Conservation (phyloP, 2,797 vertebrate genomes). For the Cichlasoma orientale region DNA sequence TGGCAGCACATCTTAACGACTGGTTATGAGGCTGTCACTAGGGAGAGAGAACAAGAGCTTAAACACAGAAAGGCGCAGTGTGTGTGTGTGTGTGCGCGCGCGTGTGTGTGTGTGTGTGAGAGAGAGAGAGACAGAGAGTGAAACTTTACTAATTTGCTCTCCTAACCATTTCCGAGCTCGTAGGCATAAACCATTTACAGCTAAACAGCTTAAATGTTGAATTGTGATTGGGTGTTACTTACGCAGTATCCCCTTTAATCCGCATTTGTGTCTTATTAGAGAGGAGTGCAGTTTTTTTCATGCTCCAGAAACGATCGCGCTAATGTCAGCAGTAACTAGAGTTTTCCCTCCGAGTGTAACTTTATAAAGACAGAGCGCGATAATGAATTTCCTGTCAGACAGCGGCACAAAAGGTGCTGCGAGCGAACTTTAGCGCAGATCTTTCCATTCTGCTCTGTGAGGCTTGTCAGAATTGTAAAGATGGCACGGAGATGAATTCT, state of each 20-base stretch:
- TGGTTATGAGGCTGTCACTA: conserved; percentile 7
- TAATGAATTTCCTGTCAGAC: conserved; percentile 17
- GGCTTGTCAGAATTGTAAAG: conserved; percentile 8
- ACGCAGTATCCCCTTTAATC: conserved; percentile 42
- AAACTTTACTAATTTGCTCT: conserved; percentile 1
- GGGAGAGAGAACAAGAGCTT: conserved; percentile 25
- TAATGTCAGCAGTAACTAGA: conserved; percentile 50
- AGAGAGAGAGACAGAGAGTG: not conserved
- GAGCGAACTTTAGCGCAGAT: conserved; percentile 13
- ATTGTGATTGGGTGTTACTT: conserved; percentile 21
- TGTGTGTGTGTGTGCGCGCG: not conserved
- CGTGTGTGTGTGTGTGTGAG: no score
- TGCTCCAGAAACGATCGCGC: conserved; percentile 30
- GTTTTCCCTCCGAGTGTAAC: conserved; percentile 33
- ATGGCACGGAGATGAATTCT: not conserved
- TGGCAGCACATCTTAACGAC: conserved; percentile 35
- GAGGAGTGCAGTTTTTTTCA: conserved; percentile 6
- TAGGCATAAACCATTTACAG: not conserved
- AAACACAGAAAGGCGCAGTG: conserved; percentile 2
- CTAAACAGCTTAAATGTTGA: conserved; percentile 36
- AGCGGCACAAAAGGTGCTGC: conserved; percentile 6
- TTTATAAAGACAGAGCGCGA: not conserved
- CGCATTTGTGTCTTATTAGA: conserved; percentile 20
- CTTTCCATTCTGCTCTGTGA: not conserved
- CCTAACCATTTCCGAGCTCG: conserved; percentile 2